Evolutionary conservation across 2,888 invertebrate genomes (phyloP), one percentile per base, ranked within the genome.

Genomic region (Epinotia brunnichana): DNA sequence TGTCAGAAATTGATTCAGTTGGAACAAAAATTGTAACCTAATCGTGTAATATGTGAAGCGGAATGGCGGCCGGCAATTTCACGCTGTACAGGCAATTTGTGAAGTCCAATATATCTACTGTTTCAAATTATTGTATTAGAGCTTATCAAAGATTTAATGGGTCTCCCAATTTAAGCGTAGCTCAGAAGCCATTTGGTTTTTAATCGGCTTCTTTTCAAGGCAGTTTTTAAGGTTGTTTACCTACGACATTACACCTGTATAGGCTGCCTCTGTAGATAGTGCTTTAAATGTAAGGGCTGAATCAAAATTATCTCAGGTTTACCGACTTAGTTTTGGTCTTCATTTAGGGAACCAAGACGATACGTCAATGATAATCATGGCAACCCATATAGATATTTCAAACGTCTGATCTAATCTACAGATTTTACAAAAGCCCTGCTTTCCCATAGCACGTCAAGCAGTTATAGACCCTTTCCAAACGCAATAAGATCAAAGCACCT

Each of bases 21-120:
- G 21, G 21, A 54, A 54, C 15, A 29, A 44, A 62, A 54, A 54
- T 44, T 69, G 59, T 53, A 39, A 24, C 60, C 15, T n/a, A 48
- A 61, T 61, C 21, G 51, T 60, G 11, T 24, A 51, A 41, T 39
- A 35, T 21, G 39, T n/a, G 39, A 51, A 69, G 15, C 19, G 51
- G 51, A 24, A 4, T 19, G 11, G 53, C 53, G 15, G 60, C 39
- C 21, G 11, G 48, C 35, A 61, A 69, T 69, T 69, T 69, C 41
- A 60, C 69, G 69, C 69, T 61, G 61, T 69, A 60, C n/a, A 21
- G n/a, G n/a, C 53, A 53, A 61, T 69, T 53, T 59, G 13, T 53
- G 3, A 41, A 53, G 39, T 60, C n/a, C 19, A 19, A 41, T n/a
- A 29, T 41, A 56, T 44, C 39, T 11, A 41, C 19, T 11, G 21